Evolutionary conservation across 2,113 vertebrate species (phyloP).

Genomic region (Brachypteracias leptosomus): DNA sequence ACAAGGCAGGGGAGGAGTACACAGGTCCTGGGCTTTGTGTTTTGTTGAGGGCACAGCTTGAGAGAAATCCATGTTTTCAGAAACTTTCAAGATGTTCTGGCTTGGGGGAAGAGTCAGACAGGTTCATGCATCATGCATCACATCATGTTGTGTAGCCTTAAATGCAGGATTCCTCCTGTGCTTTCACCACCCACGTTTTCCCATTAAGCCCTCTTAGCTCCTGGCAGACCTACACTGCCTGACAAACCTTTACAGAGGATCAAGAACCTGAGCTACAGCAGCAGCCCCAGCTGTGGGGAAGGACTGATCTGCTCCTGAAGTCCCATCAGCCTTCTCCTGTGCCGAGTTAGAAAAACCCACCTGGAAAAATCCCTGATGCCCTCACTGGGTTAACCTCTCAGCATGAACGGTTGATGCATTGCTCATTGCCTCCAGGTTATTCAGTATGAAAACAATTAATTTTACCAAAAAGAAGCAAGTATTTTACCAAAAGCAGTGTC

Average conservation of each 20-base stretch:
- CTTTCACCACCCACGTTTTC: neutral
- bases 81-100: neutral
- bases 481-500: neutral
- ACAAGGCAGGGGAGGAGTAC: neutral
- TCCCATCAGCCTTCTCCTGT: neutral
- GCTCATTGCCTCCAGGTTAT: neutral
- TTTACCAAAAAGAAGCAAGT: neutral
- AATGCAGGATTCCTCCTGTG: fast-evolving
- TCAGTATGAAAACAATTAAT: neutral
- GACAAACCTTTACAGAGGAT: neutral
- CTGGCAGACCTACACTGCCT: neutral
- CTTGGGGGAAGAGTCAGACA: neutral
- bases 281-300: neutral
- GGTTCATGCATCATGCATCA: neutral
- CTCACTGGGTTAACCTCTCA: neutral
- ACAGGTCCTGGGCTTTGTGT: too few species aligned
- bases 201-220: neutral
- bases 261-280: neutral
- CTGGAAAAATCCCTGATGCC: neutral
- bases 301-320: neutral
- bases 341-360: neutral
- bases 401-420: neutral
- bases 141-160: neutral
- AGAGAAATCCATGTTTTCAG: neutral
- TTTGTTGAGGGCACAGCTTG: neutral